Evolutionary conservation across 2,888 invertebrate genomes (phyloP).

Genomic region (Acanthosepion esculentum): DNA sequence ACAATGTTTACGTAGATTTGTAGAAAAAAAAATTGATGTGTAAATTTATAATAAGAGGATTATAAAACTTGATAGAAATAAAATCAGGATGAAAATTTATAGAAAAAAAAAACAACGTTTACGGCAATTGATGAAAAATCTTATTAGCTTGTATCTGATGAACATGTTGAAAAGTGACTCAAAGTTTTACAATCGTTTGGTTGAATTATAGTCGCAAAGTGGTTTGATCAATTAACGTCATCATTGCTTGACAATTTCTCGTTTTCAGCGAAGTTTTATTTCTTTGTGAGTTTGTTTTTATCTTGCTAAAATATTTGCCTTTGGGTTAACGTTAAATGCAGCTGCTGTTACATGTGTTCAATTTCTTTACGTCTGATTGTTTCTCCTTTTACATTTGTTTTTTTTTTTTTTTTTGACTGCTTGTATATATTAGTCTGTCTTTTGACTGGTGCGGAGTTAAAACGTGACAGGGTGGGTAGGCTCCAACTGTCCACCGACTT

Average conservation of each 20-base stretch:
- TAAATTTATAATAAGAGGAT: too few relatives aligned
- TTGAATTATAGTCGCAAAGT: too few relatives aligned
- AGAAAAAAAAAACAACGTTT: too few relatives aligned
- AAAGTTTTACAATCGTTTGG: too few relatives aligned
- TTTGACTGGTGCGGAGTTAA: not conserved
- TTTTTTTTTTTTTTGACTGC: not conserved
- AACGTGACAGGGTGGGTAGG: not conserved
- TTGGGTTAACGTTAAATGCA: not conserved
- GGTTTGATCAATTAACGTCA: not conserved
- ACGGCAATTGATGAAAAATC: too few relatives aligned
- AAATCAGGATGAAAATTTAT: too few relatives aligned
- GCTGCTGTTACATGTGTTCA: slow-evolving; percentile 4
- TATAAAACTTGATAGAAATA: too few relatives aligned
- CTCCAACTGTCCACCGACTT: slow-evolving; percentile 4
- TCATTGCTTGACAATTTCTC: not conserved
- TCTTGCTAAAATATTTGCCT: not conserved
- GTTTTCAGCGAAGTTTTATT: not conserved
- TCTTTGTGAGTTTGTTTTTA: not conserved
- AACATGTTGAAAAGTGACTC: too few relatives aligned
- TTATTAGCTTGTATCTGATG: too few relatives aligned
- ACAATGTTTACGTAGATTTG: too few relatives aligned
- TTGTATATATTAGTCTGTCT: not conserved
- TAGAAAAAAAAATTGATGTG: too few relatives aligned
- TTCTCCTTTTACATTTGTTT: not conserved
- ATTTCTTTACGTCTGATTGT: not conserved